Conservation (phyloP, 2,888 invertebrate species). For the Tipula helvola region DNA sequence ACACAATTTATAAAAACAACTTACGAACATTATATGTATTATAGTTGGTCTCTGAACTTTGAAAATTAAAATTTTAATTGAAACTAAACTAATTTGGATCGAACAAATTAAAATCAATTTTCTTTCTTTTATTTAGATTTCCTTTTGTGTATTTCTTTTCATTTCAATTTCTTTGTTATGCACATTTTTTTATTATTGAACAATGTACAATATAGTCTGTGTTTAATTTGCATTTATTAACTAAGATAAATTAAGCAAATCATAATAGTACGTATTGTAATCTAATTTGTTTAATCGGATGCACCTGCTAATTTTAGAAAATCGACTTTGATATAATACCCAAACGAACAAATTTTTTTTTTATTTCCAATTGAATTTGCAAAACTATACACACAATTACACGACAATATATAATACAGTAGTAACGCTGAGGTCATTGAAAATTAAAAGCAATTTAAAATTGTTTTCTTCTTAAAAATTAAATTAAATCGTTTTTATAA, state of each 20-base stretch:
- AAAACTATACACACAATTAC: background rate
- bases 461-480: background rate
- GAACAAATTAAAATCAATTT: background rate
- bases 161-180: background rate
- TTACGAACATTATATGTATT: too few species aligned
- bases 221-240: background rate
- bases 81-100: background rate
- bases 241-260: background rate
- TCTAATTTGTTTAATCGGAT: background rate
- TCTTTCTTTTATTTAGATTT: background rate
- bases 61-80: background rate
- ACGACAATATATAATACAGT: background rate
- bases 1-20: too few species aligned
- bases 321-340: background rate
- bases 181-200: background rate
- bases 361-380: background rate
- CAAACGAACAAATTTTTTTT: background rate
- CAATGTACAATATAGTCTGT: background rate
- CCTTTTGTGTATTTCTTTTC: background rate
- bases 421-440: background rate
- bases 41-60: too few species aligned
- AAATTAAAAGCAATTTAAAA: background rate
- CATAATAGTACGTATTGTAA: background rate
- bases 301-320: background rate
- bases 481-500: background rate